Conservation (phyloP, 2,888 invertebrate species). For the Tridacna gigas region DNA sequence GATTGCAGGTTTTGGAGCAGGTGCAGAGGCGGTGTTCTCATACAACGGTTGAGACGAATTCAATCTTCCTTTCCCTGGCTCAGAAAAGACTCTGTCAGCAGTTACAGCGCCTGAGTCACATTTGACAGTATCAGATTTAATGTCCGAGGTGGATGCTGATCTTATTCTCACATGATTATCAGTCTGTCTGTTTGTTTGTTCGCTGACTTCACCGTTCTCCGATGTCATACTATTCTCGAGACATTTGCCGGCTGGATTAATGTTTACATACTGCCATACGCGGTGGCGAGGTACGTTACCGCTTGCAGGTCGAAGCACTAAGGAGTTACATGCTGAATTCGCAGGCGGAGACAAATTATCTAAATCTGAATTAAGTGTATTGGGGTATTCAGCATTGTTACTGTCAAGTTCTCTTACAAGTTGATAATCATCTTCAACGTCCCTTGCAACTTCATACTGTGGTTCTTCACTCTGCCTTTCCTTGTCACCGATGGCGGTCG, state of each 20-base stretch:
- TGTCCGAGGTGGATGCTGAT: conserved; percentile 18
- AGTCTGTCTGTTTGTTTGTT: not conserved
- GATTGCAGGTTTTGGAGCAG: not conserved
- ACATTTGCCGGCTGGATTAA: conserved; percentile 19
- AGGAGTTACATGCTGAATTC: not conserved
- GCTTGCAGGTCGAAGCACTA: conserved; percentile 22
- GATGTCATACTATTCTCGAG: conserved; percentile 16
- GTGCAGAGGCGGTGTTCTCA: conserved; percentile 33
- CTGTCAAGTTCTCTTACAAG: not conserved
- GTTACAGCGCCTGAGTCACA: not conserved
- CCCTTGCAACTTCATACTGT: conserved; percentile 8
- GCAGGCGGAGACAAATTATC: not conserved
- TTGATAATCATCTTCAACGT: not conserved
- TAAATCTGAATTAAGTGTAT: not conserved
- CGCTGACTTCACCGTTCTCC: conserved; percentile 1
- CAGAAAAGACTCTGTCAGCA: conserved; percentile 31
- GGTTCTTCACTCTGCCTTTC: conserved; percentile 5
- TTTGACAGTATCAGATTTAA: not conserved
- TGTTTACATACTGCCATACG: conserved; percentile 58
- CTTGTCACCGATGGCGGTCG: not conserved
- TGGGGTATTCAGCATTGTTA: not conserved
- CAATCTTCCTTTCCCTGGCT: conserved; percentile 2
- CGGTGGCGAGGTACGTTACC: conserved; percentile 41
- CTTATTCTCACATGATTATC: conserved; percentile 5
- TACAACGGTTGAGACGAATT: conserved; percentile 41